phyloP scores from a whole-genome alignment of 2,113 vertebrate genomes.

The Marcusenius ussheri region DNA sequence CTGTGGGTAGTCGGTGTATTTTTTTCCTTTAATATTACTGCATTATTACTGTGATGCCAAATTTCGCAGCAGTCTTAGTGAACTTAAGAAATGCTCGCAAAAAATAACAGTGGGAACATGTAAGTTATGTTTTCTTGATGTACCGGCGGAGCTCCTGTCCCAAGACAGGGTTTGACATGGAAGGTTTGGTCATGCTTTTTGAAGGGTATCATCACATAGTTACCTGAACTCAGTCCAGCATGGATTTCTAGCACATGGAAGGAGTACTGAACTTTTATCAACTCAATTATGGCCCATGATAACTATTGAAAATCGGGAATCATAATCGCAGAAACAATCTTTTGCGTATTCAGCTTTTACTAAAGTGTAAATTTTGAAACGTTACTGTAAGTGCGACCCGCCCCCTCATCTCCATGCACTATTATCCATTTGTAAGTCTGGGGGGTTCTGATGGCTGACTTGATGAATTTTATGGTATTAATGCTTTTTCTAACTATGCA shows the following conservation, averaged over 20 bases:
- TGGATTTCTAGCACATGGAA: not conserved
- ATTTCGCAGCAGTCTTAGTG: not conserved
- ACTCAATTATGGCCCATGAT: not conserved
- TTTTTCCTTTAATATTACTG: not conserved
- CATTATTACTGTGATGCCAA: conserved; percentile 7
- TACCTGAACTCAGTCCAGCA: not conserved
- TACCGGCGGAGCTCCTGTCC: not conserved
- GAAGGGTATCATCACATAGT: not conserved
- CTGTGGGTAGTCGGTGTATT: not conserved
- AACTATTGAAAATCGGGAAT: not conserved
- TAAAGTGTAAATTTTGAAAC: not conserved
- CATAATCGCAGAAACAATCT: not conserved
- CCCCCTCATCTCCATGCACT: not conserved
- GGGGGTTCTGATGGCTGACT: conserved; percentile 39
- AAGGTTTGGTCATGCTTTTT: not conserved
- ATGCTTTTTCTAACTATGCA: conserved; percentile 66
- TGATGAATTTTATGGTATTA: conserved; percentile 38
- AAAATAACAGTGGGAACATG: not conserved
- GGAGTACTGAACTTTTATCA: not conserved
- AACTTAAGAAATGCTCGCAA: not conserved
- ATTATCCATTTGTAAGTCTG: conserved; percentile 40
- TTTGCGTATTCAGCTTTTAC: not conserved
- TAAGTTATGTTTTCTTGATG: not conserved
- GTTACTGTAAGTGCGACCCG: conserved; percentile 23
- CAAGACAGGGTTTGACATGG: not conserved